Base-by-base conservation (phyloP, 2,113 vertebrate genomes). In the Talpa occidentalis region DNA sequence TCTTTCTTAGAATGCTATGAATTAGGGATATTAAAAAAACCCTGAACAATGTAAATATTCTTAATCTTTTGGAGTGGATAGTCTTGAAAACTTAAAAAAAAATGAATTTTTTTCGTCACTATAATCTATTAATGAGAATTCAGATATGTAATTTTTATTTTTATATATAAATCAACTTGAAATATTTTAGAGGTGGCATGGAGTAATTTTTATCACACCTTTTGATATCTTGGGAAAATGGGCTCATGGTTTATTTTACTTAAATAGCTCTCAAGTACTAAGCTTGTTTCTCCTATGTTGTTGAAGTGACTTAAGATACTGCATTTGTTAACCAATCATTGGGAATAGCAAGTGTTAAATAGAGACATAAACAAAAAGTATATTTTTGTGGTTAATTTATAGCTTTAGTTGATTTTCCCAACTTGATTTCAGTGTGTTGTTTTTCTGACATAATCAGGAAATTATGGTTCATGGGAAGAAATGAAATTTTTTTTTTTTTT, bases 141-240 rank as follows among this genome's bases (percentile, higher is more conserved):
- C 66, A 59, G 64, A 66, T 42, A 84, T 47, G 30, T 72, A 62
- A 67, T 94, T 92, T 35, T 94, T 59, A 67, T 94, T 90, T 35
- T 93, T 52, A 44, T 14, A 52, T 62, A 28, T 47, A 78, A 76
- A 79, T 78, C 76, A 90, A 24, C 74, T 37, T 93, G 79, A 89
- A 91, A 84, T 90, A 54, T 56, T 93, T 83, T 76, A 78, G 69
- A 72, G 52, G 44, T 79, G 5, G 12, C 40, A 16, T 40, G 64
- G 26, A 80, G 6, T 73, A 72, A 76, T 84, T 93, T 70, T 32
- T 90, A 16, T 47, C 4, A 69, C 32, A 67, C 10, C 8, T 44
- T 86, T 91, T 66, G 74, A 44, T 77, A 49, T 70, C 54, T 93
- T 80, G 54, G 47, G 37, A 91, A 91, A 77, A 80, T 93, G 37